These are phyloP conservation scores for Steinernema khuongi DNA, from an alignment of 1,140 invertebrate species.

Conservation along the genomic window DNA sequence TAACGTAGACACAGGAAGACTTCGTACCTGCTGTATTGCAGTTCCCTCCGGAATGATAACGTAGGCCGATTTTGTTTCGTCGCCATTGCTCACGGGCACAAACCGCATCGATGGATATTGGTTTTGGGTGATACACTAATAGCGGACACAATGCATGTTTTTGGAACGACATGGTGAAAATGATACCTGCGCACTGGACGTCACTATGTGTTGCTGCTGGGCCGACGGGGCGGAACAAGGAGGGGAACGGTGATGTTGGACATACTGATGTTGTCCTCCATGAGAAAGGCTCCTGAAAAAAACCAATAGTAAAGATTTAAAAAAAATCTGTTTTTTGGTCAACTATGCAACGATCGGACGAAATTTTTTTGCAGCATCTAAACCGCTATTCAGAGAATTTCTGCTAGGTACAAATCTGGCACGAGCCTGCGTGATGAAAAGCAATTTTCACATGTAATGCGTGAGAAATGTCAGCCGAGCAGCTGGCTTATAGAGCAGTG, in stretches of 20 bases:
- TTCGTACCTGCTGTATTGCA: neutral
- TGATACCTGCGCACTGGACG: neutral
- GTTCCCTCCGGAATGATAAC: neutral
- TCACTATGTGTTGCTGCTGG: neutral
- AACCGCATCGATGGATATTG: neutral
- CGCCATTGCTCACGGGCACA: neutral
- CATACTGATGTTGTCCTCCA: neutral
- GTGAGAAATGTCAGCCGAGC: too few species aligned
- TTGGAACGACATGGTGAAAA: neutral
- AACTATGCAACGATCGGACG: too few species aligned
- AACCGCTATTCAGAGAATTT: too few species aligned
- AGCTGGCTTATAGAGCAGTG: too few species aligned
- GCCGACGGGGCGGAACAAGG: neutral
- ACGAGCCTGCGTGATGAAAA: too few species aligned
- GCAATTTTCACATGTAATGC: too few species aligned
- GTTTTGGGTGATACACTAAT: neutral
- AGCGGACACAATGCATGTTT: neutral
- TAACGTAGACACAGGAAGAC: neutral
- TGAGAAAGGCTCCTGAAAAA: conserved; percentile 6
- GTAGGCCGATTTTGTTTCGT: neutral
- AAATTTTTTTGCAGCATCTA: too few species aligned
- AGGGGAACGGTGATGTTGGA: neutral
- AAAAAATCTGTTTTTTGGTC: too few species aligned
- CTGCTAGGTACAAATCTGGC: too few species aligned
- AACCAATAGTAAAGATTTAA: neutral